A percentile compares a stretch with the other conserved stretches of the same genome.
Evolutionary conservation across 2,113 vertebrate genomes (phyloP).

Genomic region (Taxidea taxus): DNA sequence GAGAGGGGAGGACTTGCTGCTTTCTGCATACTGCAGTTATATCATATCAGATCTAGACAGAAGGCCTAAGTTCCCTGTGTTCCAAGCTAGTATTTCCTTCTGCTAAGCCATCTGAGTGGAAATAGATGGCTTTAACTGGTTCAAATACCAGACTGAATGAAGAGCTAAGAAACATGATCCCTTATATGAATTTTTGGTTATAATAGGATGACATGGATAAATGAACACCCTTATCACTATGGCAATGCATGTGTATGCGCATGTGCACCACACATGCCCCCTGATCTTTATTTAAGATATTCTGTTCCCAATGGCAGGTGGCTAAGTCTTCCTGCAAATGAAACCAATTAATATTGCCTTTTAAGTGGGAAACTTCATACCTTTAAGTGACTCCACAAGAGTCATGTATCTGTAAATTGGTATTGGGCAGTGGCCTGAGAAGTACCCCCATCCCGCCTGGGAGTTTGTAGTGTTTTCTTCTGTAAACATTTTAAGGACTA

Average conservation of each 20-base stretch:
- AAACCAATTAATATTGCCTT: neutral
- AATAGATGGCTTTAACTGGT: neutral
- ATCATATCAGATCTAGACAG: neutral
- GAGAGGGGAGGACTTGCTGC: neutral
- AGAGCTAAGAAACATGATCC: neutral
- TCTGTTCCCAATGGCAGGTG: neutral
- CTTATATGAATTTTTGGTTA: neutral
- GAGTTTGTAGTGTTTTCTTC: conserved; percentile 24
- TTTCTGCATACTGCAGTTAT: neutral
- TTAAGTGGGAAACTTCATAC: neutral
- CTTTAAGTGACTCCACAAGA: neutral
- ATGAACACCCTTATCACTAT: neutral
- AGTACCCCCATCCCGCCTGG: neutral
- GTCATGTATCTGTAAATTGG: neutral
- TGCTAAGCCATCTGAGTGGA: neutral
- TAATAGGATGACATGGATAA: neutral
- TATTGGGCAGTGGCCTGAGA: neutral
- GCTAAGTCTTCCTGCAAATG: neutral
- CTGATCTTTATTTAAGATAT: neutral
- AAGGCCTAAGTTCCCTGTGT: neutral
- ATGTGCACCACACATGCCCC: neutral
- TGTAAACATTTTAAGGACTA: conserved; percentile 46
- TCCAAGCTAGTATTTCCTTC: neutral
- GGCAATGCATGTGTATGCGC: neutral
- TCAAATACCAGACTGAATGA: neutral